These are phyloP conservation scores for Sesamia inferens DNA, from an alignment of 2,888 invertebrate species.

Conservation along the genomic window DNA sequence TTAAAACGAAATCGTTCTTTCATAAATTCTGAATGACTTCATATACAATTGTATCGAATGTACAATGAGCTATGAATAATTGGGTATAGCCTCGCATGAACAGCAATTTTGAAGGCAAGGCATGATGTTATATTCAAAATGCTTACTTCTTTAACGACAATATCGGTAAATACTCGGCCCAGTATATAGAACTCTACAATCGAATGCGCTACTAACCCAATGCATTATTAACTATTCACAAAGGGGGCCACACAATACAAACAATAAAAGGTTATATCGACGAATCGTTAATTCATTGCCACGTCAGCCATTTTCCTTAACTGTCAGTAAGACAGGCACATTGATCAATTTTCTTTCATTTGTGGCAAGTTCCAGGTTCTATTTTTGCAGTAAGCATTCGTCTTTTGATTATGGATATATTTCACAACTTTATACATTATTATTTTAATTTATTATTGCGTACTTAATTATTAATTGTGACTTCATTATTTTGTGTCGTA, in stretches of 20 bases:
- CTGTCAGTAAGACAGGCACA: slow-evolving; percentile 34
- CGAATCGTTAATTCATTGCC: slow-evolving; percentile 56
- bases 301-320: slow-evolving; percentile 41
- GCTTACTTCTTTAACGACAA: neutral
- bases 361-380: slow-evolving; percentile 4
- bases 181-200: neutral
- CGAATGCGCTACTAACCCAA: neutral
- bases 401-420: neutral
- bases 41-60: neutral
- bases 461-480: neutral
- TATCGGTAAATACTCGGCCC: neutral
- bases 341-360: slow-evolving; percentile 39
- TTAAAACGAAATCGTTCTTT: neutral
- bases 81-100: neutral
- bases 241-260: slow-evolving; percentile 23
- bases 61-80: neutral
- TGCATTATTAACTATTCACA: slow-evolving; percentile 45
- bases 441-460: neutral
- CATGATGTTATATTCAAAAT: neutral
- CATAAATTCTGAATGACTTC: neutral
- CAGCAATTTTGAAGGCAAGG: neutral
- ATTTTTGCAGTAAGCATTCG: slow-evolving; percentile 14
- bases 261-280: slow-evolving; percentile 46
- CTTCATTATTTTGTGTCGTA: neutral
- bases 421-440: neutral